Base-by-base conservation (phyloP, 1,140 invertebrate genomes). In the Drosophila rufa region DNA sequence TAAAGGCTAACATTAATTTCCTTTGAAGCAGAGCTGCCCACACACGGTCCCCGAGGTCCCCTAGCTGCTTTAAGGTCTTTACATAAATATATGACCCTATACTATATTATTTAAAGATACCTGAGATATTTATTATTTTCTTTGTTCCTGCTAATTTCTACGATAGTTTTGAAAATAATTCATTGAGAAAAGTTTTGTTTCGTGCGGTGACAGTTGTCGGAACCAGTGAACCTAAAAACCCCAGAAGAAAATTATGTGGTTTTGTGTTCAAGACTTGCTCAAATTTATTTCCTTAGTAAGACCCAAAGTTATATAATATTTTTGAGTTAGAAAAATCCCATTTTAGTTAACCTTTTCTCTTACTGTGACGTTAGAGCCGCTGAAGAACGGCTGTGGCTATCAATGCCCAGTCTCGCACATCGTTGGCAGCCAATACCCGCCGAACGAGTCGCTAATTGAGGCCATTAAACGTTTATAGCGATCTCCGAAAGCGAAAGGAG, bases 401-500 rank as follows among this genome's bases (percentile, higher is more conserved):
- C 82, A 85, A 82, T 76, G 79, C 11, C 61, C 75, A 68, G 68
- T 66, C 69, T 86, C 83, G 84, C 83, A 87, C 83, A 83, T 87
- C 83, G 80, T 87, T 89, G 83, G 81, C 83, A 83, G 83, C 71
- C 83, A 82, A 82, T 86, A 86, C 71, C 30, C 33, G 65, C 33
- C 61, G 50, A 79, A 60, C 71, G 77, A 87, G 80, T 80, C 60
- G 83, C 83, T 87, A 87, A 87, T 87, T 87, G 83, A 87, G 79
- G 84, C 80, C 65, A 87, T 89, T 87, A 83, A 87, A 83, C 75
- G 84, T 60, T 75, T 68, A 73, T 67, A 73, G 64, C 57, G 55
- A 55, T 65, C 73, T 59, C 22, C 36, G 61, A 76, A 65, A 61
- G 83, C 83, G 83, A 87, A 89, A 87, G 82, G 67, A 82, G 82